These are phyloP conservation scores for Chaetura pelagica DNA, from an alignment of 2,113 vertebrate genomes.

Conservation along the genomic window DNA sequence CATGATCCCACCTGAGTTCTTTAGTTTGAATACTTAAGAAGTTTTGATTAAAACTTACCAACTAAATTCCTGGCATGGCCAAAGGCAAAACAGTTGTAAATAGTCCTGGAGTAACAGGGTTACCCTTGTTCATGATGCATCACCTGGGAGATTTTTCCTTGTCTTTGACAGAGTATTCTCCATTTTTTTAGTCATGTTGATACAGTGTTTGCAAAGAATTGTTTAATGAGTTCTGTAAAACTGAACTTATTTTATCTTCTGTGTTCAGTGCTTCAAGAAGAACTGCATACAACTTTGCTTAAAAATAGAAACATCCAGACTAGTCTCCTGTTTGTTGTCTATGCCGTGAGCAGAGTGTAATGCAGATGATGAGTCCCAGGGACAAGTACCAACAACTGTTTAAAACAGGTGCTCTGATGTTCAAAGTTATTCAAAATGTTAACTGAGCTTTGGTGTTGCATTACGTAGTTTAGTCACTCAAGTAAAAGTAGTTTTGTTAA, in stretches of 20 bases:
- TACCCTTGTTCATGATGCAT: background rate
- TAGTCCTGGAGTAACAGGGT: background rate
- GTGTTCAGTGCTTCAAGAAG: background rate
- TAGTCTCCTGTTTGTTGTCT: background rate
- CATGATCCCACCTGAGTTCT: background rate
- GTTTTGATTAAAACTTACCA: background rate
- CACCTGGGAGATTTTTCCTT: background rate
- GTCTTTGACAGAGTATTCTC: background rate
- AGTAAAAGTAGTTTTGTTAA: conserved; percentile 30
- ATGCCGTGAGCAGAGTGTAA: background rate
- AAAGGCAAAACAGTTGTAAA: background rate
- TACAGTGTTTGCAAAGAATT: background rate
- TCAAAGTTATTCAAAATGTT: conserved; percentile 38
- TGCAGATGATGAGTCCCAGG: background rate
- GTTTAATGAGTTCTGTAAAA: background rate
- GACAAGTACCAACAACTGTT: conserved; percentile 18
- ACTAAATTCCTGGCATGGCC: background rate
- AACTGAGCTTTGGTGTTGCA: background rate
- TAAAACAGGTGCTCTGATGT: conserved; percentile 45
- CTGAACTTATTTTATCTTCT: background rate
- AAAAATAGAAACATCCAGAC: background rate
- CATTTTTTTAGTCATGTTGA: background rate
- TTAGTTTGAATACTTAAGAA: background rate
- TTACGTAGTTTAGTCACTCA: background rate
- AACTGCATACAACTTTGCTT: background rate